Percentiles rank a stretch among this genome's conserved stretches.
phyloP scores from a whole-genome alignment of 2,797 vertebrate species.

The Channallabes apus region DNA sequence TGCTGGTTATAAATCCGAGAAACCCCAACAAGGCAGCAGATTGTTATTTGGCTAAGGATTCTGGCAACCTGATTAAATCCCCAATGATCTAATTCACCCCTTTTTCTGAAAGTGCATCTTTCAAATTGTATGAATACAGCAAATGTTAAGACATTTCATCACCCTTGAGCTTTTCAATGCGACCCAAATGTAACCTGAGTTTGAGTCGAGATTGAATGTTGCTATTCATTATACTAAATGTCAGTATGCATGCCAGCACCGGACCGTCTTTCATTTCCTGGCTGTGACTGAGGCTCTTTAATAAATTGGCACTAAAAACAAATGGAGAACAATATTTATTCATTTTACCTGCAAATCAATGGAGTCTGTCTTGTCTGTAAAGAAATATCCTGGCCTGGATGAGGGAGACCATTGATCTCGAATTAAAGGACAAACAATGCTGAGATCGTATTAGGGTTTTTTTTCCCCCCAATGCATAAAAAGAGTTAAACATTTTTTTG shows the following conservation, averaged over 20 bases:
- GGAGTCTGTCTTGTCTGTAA: neutral
- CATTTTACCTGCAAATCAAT: neutral
- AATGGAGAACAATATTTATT: neutral
- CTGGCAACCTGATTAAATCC: neutral
- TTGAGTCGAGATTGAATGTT: neutral
- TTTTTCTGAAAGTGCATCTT: neutral
- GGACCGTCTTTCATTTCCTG: neutral
- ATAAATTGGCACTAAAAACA: slow-evolving; percentile 23
- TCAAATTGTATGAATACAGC: neutral
- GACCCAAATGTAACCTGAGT: neutral
- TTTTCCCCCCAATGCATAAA: neutral
- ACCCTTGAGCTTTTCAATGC: neutral
- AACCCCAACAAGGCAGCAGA: neutral
- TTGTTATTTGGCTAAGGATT: neutral
- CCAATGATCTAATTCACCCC: neutral
- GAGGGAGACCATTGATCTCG: neutral
- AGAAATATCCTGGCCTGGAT: neutral
- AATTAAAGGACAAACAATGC: neutral
- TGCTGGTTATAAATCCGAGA: neutral
- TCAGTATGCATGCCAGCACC: neutral
- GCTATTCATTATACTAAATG: neutral
- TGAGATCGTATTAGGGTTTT: neutral
- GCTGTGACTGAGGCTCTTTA: neutral
- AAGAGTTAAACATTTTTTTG: neutral
- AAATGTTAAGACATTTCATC: neutral